A percentile compares a stretch with the other conserved stretches of the same genome.
Evolutionary conservation across 2,888 invertebrate species (phyloP).

Genomic region (Harpalus rufipes): DNA sequence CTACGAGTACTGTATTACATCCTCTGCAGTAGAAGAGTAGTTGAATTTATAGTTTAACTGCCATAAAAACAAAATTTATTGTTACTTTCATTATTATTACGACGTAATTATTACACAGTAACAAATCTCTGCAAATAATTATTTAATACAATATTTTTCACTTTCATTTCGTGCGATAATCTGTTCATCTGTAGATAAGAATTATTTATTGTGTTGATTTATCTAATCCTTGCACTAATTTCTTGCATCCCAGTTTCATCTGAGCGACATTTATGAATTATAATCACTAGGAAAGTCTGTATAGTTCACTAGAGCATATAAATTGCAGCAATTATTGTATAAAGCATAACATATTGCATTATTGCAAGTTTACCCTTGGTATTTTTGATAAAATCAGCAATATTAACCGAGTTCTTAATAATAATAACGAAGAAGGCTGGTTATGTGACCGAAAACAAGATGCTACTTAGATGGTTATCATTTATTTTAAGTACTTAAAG

Average conservation of each 20-base stretch:
- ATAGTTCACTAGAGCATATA: neutral
- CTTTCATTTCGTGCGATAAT: too few species aligned
- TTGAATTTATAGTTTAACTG: too few species aligned
- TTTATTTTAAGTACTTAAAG: neutral
- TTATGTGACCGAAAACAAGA: constrained; percentile 33
- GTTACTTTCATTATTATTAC: too few species aligned
- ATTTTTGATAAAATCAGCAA: constrained; percentile 30
- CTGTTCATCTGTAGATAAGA: too few species aligned
- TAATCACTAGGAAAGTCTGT: neutral
- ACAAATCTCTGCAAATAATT: too few species aligned
- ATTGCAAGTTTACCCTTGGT: constrained; percentile 16
- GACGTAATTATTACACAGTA: too few species aligned
- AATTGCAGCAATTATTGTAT: neutral
- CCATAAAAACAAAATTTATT: too few species aligned
- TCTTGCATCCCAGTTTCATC: neutral
- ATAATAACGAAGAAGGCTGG: neutral
- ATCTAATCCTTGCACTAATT: neutral
- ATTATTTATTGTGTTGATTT: too few species aligned
- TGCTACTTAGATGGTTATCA: constrained; percentile 40
- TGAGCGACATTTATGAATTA: neutral
- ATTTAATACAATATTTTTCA: too few species aligned
- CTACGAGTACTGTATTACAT: too few species aligned
- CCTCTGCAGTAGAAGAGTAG: too few species aligned
- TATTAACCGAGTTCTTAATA: neutral
- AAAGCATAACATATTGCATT: neutral